Evolutionary conservation across 2,113 vertebrate species (phyloP), one percentile per base, ranked within the genome.

Genomic region (Pluvialis apricaria): DNA sequence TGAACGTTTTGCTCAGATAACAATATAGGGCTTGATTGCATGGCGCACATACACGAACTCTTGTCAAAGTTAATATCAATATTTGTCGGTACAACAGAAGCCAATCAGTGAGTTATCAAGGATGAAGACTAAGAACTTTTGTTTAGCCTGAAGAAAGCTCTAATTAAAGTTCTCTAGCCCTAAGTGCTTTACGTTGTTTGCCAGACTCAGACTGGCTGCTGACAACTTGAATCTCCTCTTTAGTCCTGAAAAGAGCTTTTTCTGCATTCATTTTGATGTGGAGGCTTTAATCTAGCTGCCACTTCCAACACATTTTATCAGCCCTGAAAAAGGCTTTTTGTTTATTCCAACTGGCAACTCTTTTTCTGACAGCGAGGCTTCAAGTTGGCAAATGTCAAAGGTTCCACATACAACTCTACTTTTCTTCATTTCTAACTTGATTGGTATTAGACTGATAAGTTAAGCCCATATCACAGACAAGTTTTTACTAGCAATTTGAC

Each of bases 181-280:
- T 91, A 96, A 96, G 91, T 92, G 88, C 45, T 90, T 96, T 93
- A 85, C 1, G 1, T 57, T 92, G 60, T 83, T 97, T 96, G 85
- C 97, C 77, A 94, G 92, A 94, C 62, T 95, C 89, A 92, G 91
- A 90, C 94, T 95, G 95, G 77, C 95, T 97, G 95, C 94, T 97
- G 96, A 97, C 95, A 97, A 95, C 77, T 92, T 89, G 83, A 92
- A 96, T 96, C 94, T 96, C 82, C 86, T 96, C 88, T 94, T 93
- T 70, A 90, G 79, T 40, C 66, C 80, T 90, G 82, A 95, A 94
- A 92, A 92, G 82, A 80, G 73, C 65, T 96, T 93, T 95, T 96
- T 86, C 89, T 94, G 58, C 77, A 84, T 97, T 94, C 94, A 92
- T 97, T 97, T 94, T 97, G 89, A 95, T 95, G 94, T 93, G 61